Percentiles rank a stretch among this genome's conserved stretches.
Evolutionary conservation across 30 jellyfish, hydroid and myxozoan genomes (phyloP).

Genomic region (Turritopsis dohrnii): DNA sequence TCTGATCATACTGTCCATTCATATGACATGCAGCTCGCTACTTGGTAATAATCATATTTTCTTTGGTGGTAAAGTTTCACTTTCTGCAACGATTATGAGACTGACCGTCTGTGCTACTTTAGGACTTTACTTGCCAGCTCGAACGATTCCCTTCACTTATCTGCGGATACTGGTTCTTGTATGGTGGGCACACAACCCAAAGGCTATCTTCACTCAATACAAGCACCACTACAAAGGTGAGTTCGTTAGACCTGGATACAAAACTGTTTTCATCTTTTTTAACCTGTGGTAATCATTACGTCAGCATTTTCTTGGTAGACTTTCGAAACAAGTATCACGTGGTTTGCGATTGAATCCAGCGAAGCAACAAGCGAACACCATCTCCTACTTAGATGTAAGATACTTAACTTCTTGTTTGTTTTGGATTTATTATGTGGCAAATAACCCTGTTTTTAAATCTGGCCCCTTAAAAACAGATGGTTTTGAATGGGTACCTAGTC

Average conservation of each 20-base stretch:
- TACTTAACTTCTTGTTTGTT: too few relatives aligned
- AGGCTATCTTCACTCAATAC: slow-evolving; percentile 56
- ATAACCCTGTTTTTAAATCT: too few relatives aligned
- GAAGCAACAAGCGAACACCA: slow-evolving; percentile 60
- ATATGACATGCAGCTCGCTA: slow-evolving; percentile 29
- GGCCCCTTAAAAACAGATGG: too few relatives aligned
- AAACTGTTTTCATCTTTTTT: neutral
- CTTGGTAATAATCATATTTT: slow-evolving; percentile 47
- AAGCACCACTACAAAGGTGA: slow-evolving; percentile 55
- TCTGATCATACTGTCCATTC: slow-evolving; percentile 54
- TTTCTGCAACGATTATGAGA: neutral
- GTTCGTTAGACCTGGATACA: neutral
- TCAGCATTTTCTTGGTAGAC: slow-evolving; percentile 32
- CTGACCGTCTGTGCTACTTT: neutral
- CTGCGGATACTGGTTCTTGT: slow-evolving; percentile 54
- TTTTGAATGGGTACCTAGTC: too few relatives aligned
- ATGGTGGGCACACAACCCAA: slow-evolving; percentile 41
- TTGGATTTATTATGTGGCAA: too few relatives aligned
- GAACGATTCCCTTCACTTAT: slow-evolving; percentile 45
- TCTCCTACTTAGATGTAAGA: slow-evolving; percentile 54
- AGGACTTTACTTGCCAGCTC: slow-evolving; percentile 55
- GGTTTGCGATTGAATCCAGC: slow-evolving; percentile 61
- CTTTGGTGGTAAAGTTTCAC: neutral
- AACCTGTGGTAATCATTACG: slow-evolving; percentile 1
- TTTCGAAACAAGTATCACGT: slow-evolving; percentile 42